Base-by-base conservation (phyloP, 2,797 vertebrate species). In the Cynodonichthys magdalenae region DNA sequence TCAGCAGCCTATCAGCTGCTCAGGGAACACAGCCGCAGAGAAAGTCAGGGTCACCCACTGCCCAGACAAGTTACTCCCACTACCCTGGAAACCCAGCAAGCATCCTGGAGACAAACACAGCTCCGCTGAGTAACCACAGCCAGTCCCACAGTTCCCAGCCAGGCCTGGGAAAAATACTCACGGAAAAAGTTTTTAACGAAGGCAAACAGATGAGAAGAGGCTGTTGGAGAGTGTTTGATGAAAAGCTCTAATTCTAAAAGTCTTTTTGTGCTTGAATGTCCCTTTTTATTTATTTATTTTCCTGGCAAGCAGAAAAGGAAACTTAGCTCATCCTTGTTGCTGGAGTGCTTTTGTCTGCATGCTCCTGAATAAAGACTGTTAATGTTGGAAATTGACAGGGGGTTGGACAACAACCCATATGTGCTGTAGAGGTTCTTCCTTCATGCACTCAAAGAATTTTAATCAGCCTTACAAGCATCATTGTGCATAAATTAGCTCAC, bases 81-180 rank as follows among this genome's bases (percentile, higher is more conserved):
- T 84, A 64, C 82, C 86, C 73, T 89, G 90, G 90, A 87, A 87
- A 90, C 87, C 77, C 71, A 76, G 65, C 73, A 84, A 76, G 84
- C 78, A 86, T 92, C 84, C 87, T 59, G 51, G 82, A 86, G 83
- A 85, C 87, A 88, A 90, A 90, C 83, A 91, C 60, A 56, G 80
- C 77, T 63, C 76, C 66, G 66, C 81, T 75, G 83, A 73, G 79
- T 77, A 46, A 51, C 75, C 74, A 68, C 67, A 64, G 45, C 41
- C 19, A 79, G 82, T 60, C 86, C 82, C 80, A 81, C 80, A 66
- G 74, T 82, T 80, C 71, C 68, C 66, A 86, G 78, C 59, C 59
- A 53, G 63, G 71, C 81, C 81, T 82, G 83, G 78, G 87, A 84
- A 90, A 87, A 75, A 82, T 61, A 75, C 80, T 69, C 77, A 64